Base-by-base conservation (phyloP, 1,140 invertebrate species). In the Cherax destructor region DNA sequence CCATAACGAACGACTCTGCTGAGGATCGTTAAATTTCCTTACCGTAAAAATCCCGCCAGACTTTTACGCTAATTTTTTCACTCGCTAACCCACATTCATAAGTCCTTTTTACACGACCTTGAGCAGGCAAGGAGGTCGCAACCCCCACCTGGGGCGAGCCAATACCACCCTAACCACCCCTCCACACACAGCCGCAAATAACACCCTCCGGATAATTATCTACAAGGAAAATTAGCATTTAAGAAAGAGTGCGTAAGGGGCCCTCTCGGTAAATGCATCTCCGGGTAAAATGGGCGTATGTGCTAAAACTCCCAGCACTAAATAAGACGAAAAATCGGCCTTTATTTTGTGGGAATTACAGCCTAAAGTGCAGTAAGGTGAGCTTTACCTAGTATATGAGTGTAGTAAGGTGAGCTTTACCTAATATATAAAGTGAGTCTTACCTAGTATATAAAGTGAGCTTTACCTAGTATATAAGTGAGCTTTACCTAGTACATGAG, bases 71-170 rank as follows among this genome's bases (percentile, higher is more conserved):
- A 86, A 86, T 52, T 86, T 86, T 86, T 86, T 78, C 49, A n/a
- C 85, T 86, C 85, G 85, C 85, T 86, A 86, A 86, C 85, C 85
- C 85, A 86, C 85, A 86, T 86, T 86, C 85, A 86, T 86, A 86
- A 86, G 85, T 86, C 85, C 78, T 86, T 86, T 86, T 86, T 86
- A 50, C 59, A 30, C 85, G 85, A 86, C 85, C 85, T 59, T 49
- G 21, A 52, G 72, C 74, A 74, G 4, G 85, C 49, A 30, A 47
- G 76, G 78, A 76, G 74, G 85, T n/a, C 85, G 85, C 41, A 86
- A 86, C 49, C 85, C 85, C 85, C 30, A 49, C 72, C 30, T 21
- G 52, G n/a, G 49, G 24, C 47, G 72, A n/a, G 52, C 74, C 30
- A 86, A 24, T 59, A 21, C 72, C 85, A 56, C 74, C 85, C 74